Base-by-base conservation (phyloP, 2,888 invertebrate genomes). In the Pantelozetes paolii region DNA sequence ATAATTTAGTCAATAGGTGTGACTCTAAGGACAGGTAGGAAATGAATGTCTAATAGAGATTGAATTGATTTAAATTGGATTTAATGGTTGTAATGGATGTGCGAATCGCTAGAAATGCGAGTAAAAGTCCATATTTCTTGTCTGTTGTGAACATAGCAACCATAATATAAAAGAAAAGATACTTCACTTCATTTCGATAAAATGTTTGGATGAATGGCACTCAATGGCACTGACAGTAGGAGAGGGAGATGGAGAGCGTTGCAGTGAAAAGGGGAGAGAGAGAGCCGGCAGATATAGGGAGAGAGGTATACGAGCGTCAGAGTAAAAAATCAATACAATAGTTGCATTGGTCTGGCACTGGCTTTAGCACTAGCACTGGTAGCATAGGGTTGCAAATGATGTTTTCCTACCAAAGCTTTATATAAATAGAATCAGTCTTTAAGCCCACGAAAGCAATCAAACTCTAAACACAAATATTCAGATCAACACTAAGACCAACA, bases 321-420 rank as follows among this genome's bases (percentile, higher is more conserved):
- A 67, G 15, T 18, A 67, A 62, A 67, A 67, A 67, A 67, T 67
- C 67, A 67, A 67, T 67, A 67, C 23, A 40, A 67, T 67, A 59
- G 57, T 57, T 59, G 67, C 67, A 40, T 2, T 32, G 54, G 20
- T 20, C 36, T 40, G 57, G 57, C 57, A 57, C 28, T 57, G 57
- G 57, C 28, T 23, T 15, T 48, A 15, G 48, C 36, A 36, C 36
- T 54, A 26, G 54, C 54, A 62, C 23, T 59, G 59, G 59, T 59
- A 13, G 64, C 36, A 64, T 42, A n/a, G 36, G 23, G 36, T 67
- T 36, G 23, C 42, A 23, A 67, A 67, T 23, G 23, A 36, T 67
- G 67, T 67, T 67, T 67, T 64, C 36, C 20, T 64, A 18, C 40
- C n/a, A 40, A 20, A 15, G 20, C n/a, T 40, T 36, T 67, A 67